These are phyloP conservation scores for Chloropsis cyanopogon DNA, from an alignment of 2,113 vertebrate species.

Conservation along the genomic window DNA sequence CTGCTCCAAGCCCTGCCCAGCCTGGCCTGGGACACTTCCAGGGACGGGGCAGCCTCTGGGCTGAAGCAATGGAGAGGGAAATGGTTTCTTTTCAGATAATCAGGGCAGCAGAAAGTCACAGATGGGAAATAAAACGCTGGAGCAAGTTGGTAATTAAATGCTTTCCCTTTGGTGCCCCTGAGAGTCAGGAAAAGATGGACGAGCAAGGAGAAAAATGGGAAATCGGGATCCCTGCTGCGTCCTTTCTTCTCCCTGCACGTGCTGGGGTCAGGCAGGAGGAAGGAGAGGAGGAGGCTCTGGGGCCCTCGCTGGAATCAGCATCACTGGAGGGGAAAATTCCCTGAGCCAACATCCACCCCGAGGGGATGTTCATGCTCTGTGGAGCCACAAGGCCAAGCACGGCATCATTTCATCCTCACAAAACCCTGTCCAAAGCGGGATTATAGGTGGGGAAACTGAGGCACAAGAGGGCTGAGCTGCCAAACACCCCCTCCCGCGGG, in stretches of 20 bases:
- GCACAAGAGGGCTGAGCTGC: not conserved
- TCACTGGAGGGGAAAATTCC: not conserved
- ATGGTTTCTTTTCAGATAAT: not conserved
- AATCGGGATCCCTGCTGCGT: not conserved
- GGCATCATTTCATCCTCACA: rapidly evolving
- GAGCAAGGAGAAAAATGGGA: not conserved
- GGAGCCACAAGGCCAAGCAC: rapidly evolving
- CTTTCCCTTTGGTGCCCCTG: not conserved
- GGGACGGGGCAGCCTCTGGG: not conserved
- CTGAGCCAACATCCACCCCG: not conserved
- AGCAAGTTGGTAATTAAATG: not conserved
- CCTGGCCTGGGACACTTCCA: not conserved
- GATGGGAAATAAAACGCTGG: not conserved
- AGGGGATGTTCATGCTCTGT: not conserved
- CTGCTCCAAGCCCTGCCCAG: rapidly evolving
- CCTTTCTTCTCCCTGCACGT: not conserved
- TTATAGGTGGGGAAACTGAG: not conserved
- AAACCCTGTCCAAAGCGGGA: rapidly evolving
- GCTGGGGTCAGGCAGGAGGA: not conserved
- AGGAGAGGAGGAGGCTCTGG: not conserved
- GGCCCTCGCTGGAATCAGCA: not conserved
- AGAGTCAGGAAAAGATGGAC: not conserved
- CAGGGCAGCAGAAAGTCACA: not conserved
- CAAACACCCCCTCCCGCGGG: rapidly evolving
- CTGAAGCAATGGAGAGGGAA: not conserved